Evolutionary conservation across 2,797 vertebrate genomes (phyloP).

Genomic region (Muscicapa comitata): DNA sequence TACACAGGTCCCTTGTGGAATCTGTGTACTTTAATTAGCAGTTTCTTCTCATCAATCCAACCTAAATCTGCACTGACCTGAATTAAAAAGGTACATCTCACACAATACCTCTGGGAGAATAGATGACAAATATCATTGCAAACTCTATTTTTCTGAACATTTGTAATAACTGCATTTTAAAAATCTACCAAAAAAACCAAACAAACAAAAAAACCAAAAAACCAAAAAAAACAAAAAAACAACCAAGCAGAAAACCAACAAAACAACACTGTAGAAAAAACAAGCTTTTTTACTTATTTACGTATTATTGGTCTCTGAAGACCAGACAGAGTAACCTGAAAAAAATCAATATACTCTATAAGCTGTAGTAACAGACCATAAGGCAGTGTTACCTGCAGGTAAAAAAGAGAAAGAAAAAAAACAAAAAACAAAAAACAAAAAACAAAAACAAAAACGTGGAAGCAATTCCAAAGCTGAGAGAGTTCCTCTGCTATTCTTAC

Average conservation of each 20-base stretch:
- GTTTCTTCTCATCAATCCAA: not conserved
- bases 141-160: not conserved
- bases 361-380: not conserved
- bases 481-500: not conserved
- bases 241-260: not conserved
- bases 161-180: not conserved
- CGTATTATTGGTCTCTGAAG: not conserved
- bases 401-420: not conserved
- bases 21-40: not conserved
- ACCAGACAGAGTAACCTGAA: not conserved
- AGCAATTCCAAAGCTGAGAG: not conserved
- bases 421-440: too few species aligned
- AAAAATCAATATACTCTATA: not conserved
- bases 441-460: not conserved
- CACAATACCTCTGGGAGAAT: not conserved
- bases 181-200: not conserved
- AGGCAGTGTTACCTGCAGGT: not conserved
- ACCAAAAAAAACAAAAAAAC: fast-evolving
- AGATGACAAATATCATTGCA: not conserved
- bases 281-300: fast-evolving
- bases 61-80: not conserved
- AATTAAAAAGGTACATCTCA: not conserved
- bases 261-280: not conserved
- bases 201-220: too few species aligned
- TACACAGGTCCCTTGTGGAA: not conserved